Conservation (phyloP, 1,140 invertebrate species). For the Oryctes rhinoceros region DNA sequence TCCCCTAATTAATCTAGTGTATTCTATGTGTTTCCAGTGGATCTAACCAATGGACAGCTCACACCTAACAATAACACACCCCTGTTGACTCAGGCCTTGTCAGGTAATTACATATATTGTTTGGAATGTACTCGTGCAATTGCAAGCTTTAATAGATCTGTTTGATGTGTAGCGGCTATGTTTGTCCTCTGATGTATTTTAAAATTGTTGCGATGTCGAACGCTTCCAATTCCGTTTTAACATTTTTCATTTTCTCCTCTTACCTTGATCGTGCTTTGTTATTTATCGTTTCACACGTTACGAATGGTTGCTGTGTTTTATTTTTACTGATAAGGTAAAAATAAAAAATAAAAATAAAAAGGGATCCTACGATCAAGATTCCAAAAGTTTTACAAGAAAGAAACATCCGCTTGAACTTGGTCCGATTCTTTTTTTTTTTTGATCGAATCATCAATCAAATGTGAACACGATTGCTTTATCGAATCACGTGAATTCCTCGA, state of each 20-base stretch:
- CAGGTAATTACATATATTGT: slow-evolving; percentile 73
- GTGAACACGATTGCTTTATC: no score
- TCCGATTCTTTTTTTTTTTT: no score
- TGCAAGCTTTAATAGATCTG: slow-evolving; percentile 40
- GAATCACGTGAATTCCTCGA: no score
- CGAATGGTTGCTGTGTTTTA: neutral
- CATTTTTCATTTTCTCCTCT: neutral
- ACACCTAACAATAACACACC: slow-evolving; percentile 94
- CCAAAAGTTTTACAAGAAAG: no score
- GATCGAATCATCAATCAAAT: no score
- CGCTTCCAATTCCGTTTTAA: neutral
- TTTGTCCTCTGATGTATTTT: neutral
- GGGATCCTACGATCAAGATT: no score
- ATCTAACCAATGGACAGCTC: slow-evolving; percentile 92
- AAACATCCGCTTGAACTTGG: no score
- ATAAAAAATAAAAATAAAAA: no score
- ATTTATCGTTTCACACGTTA: neutral
- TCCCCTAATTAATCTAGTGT: slow-evolving; percentile 54
- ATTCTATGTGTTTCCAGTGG: slow-evolving; percentile 82
- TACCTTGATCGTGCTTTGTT: neutral
- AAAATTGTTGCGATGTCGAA: neutral
- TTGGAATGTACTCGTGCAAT: slow-evolving; percentile 44
- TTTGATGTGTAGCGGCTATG: slow-evolving; percentile 21
- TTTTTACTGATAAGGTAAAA: no score
- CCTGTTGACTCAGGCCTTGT: slow-evolving; percentile 91